phyloP scores from a whole-genome alignment of 2,888 invertebrate genomes.

The Ormyrus nitidulus region DNA sequence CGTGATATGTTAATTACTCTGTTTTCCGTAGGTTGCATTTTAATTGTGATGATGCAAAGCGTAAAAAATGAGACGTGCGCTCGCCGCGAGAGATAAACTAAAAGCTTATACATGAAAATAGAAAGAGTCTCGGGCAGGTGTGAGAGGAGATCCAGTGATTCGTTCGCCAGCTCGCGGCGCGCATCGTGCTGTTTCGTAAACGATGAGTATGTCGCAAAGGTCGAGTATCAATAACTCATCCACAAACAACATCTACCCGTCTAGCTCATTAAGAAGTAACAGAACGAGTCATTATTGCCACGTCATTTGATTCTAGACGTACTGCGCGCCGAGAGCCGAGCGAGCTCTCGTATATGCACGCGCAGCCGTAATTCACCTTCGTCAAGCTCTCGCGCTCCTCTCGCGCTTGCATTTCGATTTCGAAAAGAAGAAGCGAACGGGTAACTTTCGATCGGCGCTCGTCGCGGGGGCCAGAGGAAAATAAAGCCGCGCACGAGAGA shows the following conservation, averaged over 20 bases:
- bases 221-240: conserved; percentile 55
- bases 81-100: no score
- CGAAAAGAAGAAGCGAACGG: conserved; percentile 1
- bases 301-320: conserved; percentile 50
- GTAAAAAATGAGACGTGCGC: background rate
- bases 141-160: conserved; percentile 6
- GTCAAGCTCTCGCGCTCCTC: conserved; percentile 23
- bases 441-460: no score
- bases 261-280: conserved; percentile 54
- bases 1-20: conserved; percentile 6
- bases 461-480: no score
- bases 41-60: conserved; percentile 14
- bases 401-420: conserved; percentile 32
- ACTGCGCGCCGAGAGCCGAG: background rate
- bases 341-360: background rate
- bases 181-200: conserved; percentile 43
- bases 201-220: conserved; percentile 51
- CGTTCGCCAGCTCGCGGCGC: background rate
- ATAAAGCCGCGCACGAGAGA: no score
- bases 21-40: background rate
- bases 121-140: background rate
- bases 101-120: background rate
- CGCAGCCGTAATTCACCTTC: conserved; percentile 42
- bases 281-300: conserved; percentile 54
- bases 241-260: conserved; percentile 51